Base-by-base conservation (phyloP, 2,113 vertebrate genomes). In the Hiodon alosoides region DNA sequence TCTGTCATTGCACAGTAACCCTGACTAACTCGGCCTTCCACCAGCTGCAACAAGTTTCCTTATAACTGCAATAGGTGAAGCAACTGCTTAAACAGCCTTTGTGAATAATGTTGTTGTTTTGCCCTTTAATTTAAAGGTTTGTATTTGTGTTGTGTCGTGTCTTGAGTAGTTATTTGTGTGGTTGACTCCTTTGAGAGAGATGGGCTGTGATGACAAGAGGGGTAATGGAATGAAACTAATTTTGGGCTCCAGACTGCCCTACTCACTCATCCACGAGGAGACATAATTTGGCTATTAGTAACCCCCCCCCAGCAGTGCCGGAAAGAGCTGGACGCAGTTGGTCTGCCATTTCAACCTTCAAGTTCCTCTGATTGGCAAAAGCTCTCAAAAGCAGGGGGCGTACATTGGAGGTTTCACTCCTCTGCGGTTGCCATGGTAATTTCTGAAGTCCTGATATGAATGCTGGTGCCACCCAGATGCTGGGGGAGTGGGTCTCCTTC, bases 201-300 rank as follows among this genome's bases (percentile, higher is more conserved):
- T 7, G 31, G 57, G 50, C 50, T 71, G 59, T 59, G 46, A 69
- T 53, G 68, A 50, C 58, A 66, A 62, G 13, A 54, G 7, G 17
- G 67, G 67, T 70, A 76, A 76, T 65, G 58, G 59, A 47, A 76
- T 65, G 51, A 68, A 31, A 55, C 68, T 70, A 69, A 76, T 71
- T 62, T 16, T 51, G 64, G 68, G 4, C 7, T 53, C 48, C 61
- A 67, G 72, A 66, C 57, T 62, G 7, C 17, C 67, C 67, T 61
- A 58, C 16, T 60, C 67, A 55, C 75, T 71, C 67, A 71, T 53
- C 58, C 59, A 70, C 64, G 57, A 51, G 31, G 17, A 14, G 48
- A 54, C 68, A 70, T 69, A 70, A 76, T 76, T 76, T 76, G 74
- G 31, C 59, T 69, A 61, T 60, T 16, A 64, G 57, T 61, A 62